These are phyloP conservation scores for Heloderma charlesbogerti DNA, from an alignment of 2,113 vertebrate species.

Conservation along the genomic window DNA sequence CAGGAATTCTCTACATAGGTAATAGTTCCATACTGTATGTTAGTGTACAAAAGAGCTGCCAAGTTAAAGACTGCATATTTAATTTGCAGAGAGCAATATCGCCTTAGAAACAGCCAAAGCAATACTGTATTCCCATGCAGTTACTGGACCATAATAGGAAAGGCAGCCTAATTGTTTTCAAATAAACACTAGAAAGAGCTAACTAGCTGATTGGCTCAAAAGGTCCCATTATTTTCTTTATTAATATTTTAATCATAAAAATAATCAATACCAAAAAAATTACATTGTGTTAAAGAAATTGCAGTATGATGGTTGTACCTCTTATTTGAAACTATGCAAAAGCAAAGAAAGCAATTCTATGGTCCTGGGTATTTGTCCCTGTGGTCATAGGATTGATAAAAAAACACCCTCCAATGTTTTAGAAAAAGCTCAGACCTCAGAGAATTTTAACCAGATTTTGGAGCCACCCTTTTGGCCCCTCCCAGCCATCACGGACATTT, in stretches of 20 bases:
- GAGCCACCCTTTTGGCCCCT: neutral
- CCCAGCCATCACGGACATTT: too few species aligned
- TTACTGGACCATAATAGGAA: conserved; percentile 7
- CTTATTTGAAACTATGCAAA: neutral
- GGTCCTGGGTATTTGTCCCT: too few species aligned
- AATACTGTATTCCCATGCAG: conserved; percentile 69
- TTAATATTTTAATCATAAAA: neutral
- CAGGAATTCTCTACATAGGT: conserved; percentile 50
- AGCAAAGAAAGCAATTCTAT: neutral
- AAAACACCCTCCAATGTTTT: too few species aligned
- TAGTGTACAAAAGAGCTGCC: conserved; percentile 66
- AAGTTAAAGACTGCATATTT: conserved; percentile 59
- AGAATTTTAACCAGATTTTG: too few species aligned
- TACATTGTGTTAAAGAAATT: neutral
- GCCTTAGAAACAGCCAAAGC: conserved; percentile 62
- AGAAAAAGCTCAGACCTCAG: too few species aligned
- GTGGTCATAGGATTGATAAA: too few species aligned
- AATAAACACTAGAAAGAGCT: conserved; percentile 48
- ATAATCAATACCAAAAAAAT: neutral
- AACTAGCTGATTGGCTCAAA: conserved; percentile 56
- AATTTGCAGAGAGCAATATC: conserved; percentile 64
- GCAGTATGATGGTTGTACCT: neutral
- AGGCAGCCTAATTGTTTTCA: conserved; percentile 20
- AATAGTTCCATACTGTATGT: neutral
- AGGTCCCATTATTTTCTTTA: conserved; percentile 49